Evolutionary conservation across 2,113 vertebrate genomes (phyloP).

Genomic region (Brachirus orientalis): DNA sequence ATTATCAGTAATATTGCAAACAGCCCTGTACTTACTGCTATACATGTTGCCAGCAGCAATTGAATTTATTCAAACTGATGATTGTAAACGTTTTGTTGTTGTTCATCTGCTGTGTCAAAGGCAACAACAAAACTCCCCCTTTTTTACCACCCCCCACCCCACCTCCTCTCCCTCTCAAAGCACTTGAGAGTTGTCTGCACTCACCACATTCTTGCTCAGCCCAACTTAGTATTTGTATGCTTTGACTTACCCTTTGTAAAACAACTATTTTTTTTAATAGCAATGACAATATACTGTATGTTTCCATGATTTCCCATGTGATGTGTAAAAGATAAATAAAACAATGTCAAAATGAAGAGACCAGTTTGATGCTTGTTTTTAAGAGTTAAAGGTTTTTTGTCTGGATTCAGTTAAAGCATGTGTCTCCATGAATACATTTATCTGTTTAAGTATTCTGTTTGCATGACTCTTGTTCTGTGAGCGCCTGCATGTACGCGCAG

Average conservation of each 20-base stretch:
- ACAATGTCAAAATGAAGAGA: slow-evolving; percentile 30
- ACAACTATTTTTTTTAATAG: slow-evolving; percentile 51
- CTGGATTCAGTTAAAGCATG: slow-evolving; percentile 10
- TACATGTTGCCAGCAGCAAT: slow-evolving; percentile 24
- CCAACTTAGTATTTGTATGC: slow-evolving; percentile 62
- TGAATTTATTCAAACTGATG: slow-evolving; percentile 27
- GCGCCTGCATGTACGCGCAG: slow-evolving; percentile 30
- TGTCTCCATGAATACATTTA: slow-evolving; percentile 50
- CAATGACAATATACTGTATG: slow-evolving; percentile 56
- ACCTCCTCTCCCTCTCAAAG: slow-evolving; percentile 40
- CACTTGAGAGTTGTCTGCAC: slow-evolving; percentile 72
- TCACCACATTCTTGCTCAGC: slow-evolving; percentile 63
- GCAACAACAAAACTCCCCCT: slow-evolving; percentile 1
- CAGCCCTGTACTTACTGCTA: slow-evolving; percentile 30
- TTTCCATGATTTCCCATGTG: slow-evolving; percentile 63
- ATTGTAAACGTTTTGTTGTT: slow-evolving; percentile 47
- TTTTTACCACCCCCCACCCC: neutral
- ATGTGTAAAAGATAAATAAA: slow-evolving; percentile 73
- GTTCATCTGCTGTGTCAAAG: slow-evolving; percentile 29
- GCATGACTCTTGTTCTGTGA: slow-evolving; percentile 48
- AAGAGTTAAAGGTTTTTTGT: neutral
- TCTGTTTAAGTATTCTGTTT: slow-evolving; percentile 65
- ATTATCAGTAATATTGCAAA: slow-evolving; percentile 27
- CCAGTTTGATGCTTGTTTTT: slow-evolving; percentile 41
- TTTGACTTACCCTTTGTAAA: slow-evolving; percentile 51